Evolutionary conservation across 2,888 invertebrate genomes (phyloP), one percentile per base, ranked within the genome.

Genomic region (Crematogaster levior): DNA sequence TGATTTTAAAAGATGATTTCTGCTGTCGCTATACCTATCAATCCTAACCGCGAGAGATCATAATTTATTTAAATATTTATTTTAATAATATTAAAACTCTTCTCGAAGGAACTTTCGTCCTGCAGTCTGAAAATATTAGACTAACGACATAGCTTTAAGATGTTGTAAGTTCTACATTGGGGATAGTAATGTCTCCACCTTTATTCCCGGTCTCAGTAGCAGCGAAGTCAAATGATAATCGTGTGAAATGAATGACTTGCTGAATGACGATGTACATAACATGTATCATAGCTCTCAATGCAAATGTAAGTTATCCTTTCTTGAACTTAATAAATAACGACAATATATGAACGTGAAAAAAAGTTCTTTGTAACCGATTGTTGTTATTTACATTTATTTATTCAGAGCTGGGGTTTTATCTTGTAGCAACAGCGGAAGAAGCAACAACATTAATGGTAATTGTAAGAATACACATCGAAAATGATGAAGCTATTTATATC

Each of bases 241-340:
- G 46, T 66, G 30, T 53, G 56, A 56, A 82, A 66, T 40, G 43
- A 66, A n/a, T n/a, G 80, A 88, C 86, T 82, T 85, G 81, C 66
- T 77, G 77, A 66, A 77, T 43, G 53, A 77, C 53, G 56, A 43
- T 93, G 93, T 93, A 93, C 89, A 93, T 93, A 93, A 86, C 84
- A 91, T 93, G 93, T 93, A 93, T 91, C 73, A 92, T 93, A 93
- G 91, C 90, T 88, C 90, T 88, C 86, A 86, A 90, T 87, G 37
- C 75, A 90, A 90, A 92, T 92, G 92, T 93, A 93, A 93, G 92
- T 92, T 91, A 93, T 91, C 90, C 88, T 92, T 90, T 92, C 91
- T 92, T 91, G 89, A 92, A 92, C 91, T 91, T 92, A 93, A 93
- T 93, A 93, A 93, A 93, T 93, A 92, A 92, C 86, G 93, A 93